A percentile compares a stretch with the other conserved stretches of the same genome.
Conservation (phyloP, 2,797 vertebrate genomes). For the Steatocranus sp. region DNA sequence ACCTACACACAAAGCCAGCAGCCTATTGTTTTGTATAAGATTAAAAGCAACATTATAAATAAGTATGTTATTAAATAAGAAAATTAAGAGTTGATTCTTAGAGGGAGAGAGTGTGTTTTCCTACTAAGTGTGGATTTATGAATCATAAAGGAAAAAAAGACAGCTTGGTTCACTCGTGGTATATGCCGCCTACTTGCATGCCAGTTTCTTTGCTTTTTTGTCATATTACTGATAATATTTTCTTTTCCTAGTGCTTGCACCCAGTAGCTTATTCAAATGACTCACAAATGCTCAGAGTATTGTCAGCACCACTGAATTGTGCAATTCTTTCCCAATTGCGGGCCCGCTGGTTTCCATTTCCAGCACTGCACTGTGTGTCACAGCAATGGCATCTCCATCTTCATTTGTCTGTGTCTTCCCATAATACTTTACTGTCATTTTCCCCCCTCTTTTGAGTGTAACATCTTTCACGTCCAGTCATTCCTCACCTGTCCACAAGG, state of each 20-base stretch:
- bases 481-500: conserved; percentile 12
- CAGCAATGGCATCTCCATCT: neutral
- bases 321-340: conserved; percentile 45
- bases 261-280: conserved; percentile 43
- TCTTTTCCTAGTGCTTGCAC: conserved; percentile 26
- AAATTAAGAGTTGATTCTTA: neutral
- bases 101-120: neutral
- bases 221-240: conserved; percentile 35
- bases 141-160: neutral
- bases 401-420: neutral
- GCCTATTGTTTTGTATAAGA: neutral
- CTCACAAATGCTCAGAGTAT: conserved; percentile 24
- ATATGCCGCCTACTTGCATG: neutral
- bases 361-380: neutral
- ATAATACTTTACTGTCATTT: neutral
- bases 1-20: neutral
- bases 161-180: neutral
- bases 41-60: neutral
- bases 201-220: neutral
- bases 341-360: conserved; percentile 19
- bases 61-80: neutral
- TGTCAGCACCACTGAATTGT: conserved; percentile 43
- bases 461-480: neutral
- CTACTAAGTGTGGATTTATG: neutral
- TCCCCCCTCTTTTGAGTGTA: accelerated